Evolutionary conservation across 1,140 invertebrate species (phyloP).

Genomic region (Triops cancriformis): DNA sequence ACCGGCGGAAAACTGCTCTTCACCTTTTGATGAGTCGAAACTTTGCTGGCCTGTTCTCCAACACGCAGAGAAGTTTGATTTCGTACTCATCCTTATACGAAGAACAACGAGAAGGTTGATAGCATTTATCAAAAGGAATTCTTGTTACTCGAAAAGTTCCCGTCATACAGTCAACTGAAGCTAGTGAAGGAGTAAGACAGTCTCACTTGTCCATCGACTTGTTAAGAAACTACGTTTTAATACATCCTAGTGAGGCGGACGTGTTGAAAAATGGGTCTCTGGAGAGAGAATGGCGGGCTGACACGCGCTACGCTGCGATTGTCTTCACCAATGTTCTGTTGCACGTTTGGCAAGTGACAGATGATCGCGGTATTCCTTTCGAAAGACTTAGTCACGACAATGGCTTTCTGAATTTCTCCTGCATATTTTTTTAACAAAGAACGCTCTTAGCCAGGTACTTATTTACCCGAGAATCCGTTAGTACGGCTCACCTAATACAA

Average conservation of each 20-base stretch:
- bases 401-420: background rate
- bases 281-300: background rate
- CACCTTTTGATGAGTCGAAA: background rate
- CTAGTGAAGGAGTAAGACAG: background rate
- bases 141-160: background rate
- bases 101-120: background rate
- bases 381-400: background rate
- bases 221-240: background rate
- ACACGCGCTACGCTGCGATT: background rate
- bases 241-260: background rate
- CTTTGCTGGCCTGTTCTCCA: background rate
- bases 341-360: background rate
- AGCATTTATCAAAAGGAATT: background rate
- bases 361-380: background rate
- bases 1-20: background rate
- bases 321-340: background rate
- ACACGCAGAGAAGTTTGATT: background rate
- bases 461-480: background rate
- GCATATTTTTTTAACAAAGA: background rate
- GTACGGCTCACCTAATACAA: background rate
- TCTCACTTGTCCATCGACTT: background rate
- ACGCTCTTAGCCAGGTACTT: slow-evolving; percentile 3
- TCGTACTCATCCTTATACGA: background rate
- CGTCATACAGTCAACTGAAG: background rate
- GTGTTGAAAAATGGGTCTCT: background rate